Conservation (phyloP, 2,797 vertebrate species). For the Amphiprion clarkii region DNA sequence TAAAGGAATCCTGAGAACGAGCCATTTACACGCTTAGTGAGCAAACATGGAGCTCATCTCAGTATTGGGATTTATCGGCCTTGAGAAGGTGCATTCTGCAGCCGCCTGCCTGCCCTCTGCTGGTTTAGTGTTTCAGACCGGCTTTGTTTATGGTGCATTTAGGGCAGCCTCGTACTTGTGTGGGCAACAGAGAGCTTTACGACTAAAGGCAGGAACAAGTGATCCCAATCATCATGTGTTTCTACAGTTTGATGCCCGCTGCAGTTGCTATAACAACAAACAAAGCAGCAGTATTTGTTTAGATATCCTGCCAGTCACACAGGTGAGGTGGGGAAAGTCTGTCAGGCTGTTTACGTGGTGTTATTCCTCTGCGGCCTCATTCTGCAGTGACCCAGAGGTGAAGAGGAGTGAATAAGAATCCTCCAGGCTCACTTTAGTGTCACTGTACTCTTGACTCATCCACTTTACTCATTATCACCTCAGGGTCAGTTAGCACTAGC, state of each 20-base stretch:
- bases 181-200: slow-evolving; percentile 30
- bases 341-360: slow-evolving; percentile 18
- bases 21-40: slow-evolving; percentile 27
- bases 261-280: slow-evolving; percentile 72
- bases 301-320: slow-evolving; percentile 37
- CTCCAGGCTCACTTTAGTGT: slow-evolving; percentile 5
- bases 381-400: slow-evolving; percentile 32
- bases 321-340: slow-evolving; percentile 47
- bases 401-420: slow-evolving; percentile 12
- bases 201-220: slow-evolving; percentile 21
- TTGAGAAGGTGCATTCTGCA: slow-evolving; percentile 3
- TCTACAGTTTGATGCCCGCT: slow-evolving; percentile 26
- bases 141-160: slow-evolving; percentile 50
- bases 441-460: slow-evolving; percentile 19
- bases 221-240: slow-evolving; percentile 40
- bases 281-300: slow-evolving; percentile 69
- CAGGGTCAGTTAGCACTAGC: background rate
- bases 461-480: slow-evolving; percentile 32
- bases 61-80: slow-evolving; percentile 37
- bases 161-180: slow-evolving; percentile 40
- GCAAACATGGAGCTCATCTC: slow-evolving; percentile 44
- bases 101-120: slow-evolving; percentile 10
- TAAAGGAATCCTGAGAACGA: slow-evolving; percentile 66
- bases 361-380: slow-evolving; percentile 23
- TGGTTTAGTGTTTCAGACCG: slow-evolving; percentile 65